Percentiles rank a stretch among this genome's conserved stretches.
phyloP scores from a whole-genome alignment of 2,797 vertebrate species.

The Pipistrellus kuhlii region DNA sequence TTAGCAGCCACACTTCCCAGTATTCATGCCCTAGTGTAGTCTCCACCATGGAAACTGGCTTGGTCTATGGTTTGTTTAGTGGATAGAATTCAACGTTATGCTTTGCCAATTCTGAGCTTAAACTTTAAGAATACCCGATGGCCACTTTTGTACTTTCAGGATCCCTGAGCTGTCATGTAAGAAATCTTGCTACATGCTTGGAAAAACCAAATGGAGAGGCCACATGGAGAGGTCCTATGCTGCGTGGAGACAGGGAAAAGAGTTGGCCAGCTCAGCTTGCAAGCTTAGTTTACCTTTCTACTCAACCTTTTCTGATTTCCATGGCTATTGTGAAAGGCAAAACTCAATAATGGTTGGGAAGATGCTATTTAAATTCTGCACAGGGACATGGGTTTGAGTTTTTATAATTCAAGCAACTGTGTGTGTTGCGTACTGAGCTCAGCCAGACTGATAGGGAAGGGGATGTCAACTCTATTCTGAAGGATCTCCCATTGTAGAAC shows the following conservation, averaged over 20 bases:
- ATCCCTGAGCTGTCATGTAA: not conserved
- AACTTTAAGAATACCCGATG: not conserved
- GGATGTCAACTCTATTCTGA: not conserved
- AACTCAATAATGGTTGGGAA: not conserved
- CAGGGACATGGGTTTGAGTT: not conserved
- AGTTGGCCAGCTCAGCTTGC: not conserved
- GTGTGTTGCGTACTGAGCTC: not conserved
- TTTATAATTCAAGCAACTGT: not conserved
- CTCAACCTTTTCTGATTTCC: not conserved
- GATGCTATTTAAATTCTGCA: not conserved
- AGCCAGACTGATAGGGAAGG: not conserved
- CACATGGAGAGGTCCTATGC: not conserved
- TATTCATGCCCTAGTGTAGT: not conserved
- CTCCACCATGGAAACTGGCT: not conserved
- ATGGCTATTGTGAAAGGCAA: not conserved
- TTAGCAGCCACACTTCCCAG: not conserved
- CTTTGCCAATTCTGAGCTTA: not conserved
- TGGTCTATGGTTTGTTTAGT: constrained; percentile 20
- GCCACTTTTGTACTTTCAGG: not conserved
- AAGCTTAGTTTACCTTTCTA: not conserved
- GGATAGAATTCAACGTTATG: not conserved
- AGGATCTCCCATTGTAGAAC: not conserved
- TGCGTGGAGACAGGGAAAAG: not conserved
- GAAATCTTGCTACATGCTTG: not conserved
- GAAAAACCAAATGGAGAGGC: not conserved